Evolutionary conservation across 2,888 invertebrate genomes (phyloP).

Genomic region (Netelia fuscicornis): DNA sequence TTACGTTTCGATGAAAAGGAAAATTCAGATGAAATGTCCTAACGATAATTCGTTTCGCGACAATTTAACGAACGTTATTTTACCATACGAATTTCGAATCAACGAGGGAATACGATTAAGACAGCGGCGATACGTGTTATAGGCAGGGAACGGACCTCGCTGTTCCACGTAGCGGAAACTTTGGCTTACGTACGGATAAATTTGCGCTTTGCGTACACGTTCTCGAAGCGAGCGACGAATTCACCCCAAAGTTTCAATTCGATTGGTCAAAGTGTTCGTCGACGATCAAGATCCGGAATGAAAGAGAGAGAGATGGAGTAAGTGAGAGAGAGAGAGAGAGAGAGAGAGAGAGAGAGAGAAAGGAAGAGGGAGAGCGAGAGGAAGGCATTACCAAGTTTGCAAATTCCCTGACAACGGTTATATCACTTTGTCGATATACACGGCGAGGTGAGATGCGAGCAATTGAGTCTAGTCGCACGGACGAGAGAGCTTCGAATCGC

Average conservation of each 20-base stretch:
- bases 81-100: too few relatives aligned
- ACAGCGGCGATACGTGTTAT: too few relatives aligned
- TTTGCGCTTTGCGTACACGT: too few relatives aligned
- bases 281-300: slow-evolving; percentile 9
- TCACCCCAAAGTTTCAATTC: slow-evolving; percentile 7
- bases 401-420: slow-evolving; percentile 34
- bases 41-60: too few relatives aligned
- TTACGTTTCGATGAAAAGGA: too few relatives aligned
- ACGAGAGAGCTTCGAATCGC: slow-evolving; percentile 7
- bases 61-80: too few relatives aligned
- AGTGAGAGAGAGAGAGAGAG: slow-evolving; percentile 1
- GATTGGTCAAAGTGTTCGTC: slow-evolving; percentile 1
- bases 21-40: too few relatives aligned
- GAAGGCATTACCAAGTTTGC: slow-evolving; percentile 20
- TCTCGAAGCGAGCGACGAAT: background rate
- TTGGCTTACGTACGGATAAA: too few relatives aligned
- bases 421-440: slow-evolving; percentile 29
- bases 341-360: slow-evolving; percentile 11
- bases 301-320: background rate
- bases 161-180: too few relatives aligned
- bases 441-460: background rate
- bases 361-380: background rate
- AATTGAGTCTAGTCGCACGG: slow-evolving; percentile 16
- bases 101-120: too few relatives aligned
- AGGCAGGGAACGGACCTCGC: too few relatives aligned